Percentiles rank a stretch among this genome's conserved stretches.
These are phyloP conservation scores for Sminthurinus aureus DNA, from an alignment of 2,888 invertebrate species.

Conservation along the genomic window DNA sequence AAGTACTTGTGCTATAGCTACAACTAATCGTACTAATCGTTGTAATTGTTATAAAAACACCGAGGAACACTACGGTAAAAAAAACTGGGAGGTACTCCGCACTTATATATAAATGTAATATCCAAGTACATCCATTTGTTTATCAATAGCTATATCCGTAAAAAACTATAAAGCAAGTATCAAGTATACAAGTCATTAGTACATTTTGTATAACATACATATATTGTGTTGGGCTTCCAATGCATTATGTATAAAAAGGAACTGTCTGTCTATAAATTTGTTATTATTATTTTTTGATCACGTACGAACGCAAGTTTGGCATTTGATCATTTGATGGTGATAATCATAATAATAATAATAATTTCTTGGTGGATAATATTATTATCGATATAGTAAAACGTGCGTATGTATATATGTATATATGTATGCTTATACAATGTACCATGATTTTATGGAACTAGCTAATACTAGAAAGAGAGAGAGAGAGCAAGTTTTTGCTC, in stretches of 20 bases:
- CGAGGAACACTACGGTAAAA: neutral
- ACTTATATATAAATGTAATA: too few species aligned
- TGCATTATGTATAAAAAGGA: neutral
- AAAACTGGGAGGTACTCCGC: neutral
- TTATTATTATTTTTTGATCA: neutral
- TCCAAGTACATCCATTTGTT: too few species aligned
- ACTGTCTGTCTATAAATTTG: neutral
- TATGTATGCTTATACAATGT: neutral
- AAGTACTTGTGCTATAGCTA: too few species aligned
- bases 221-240: too few species aligned
- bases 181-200: neutral
- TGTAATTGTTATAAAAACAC: neutral
- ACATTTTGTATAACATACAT: neutral
- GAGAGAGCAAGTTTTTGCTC: constrained; percentile 18
- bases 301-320: neutral
- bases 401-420: neutral
- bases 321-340: neutral
- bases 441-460: too few species aligned
- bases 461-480: neutral
- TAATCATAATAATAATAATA: neutral
- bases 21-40: neutral
- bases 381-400: neutral
- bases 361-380: neutral
- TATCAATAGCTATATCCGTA: too few species aligned
- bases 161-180: too few species aligned